These are phyloP conservation scores for Mallateleia sp. DNA, from an alignment of 2,888 invertebrate genomes.

Conservation along the genomic window DNA sequence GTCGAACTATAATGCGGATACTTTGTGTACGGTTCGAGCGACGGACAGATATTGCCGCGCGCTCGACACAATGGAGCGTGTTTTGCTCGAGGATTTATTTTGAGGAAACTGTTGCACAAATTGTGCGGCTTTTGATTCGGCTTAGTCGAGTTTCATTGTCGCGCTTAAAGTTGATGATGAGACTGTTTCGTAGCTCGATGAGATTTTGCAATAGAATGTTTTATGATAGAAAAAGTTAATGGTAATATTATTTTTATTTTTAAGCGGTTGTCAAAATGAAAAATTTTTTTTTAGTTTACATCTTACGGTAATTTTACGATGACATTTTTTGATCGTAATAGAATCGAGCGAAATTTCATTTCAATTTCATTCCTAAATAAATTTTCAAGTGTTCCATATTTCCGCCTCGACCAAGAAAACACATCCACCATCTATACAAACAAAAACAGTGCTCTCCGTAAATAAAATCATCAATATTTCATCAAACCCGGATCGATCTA, in stretches of 20 bases:
- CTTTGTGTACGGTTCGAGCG: constrained; percentile 30
- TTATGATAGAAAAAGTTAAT: too few species aligned
- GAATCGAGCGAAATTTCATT: background rate
- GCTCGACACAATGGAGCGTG: constrained; percentile 38
- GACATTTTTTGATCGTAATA: background rate
- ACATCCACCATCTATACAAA: constrained; percentile 2
- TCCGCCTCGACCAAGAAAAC: constrained; percentile 3
- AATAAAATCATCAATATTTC: constrained; percentile 55
- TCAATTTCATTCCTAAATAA: constrained; percentile 10
- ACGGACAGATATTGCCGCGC: constrained; percentile 22
- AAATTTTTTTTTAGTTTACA: too few species aligned
- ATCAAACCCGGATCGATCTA: constrained; percentile 39
- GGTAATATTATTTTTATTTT: too few species aligned
- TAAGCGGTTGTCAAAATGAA: too few species aligned
- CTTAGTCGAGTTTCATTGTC: background rate
- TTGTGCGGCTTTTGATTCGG: background rate
- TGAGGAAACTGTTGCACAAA: constrained; percentile 33
- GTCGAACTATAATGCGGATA: constrained; percentile 30
- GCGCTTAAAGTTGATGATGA: background rate
- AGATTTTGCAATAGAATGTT: too few species aligned
- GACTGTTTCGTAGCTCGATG: background rate
- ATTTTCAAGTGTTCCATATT: constrained; percentile 9
- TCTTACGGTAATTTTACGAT: too few species aligned
- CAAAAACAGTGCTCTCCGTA: constrained; percentile 19
- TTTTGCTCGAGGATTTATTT: constrained; percentile 34